A percentile compares a stretch with the other conserved stretches of the same genome.
These are phyloP conservation scores for Volucella zonaria DNA, from an alignment of 2,888 invertebrate genomes.

Conservation along the genomic window DNA sequence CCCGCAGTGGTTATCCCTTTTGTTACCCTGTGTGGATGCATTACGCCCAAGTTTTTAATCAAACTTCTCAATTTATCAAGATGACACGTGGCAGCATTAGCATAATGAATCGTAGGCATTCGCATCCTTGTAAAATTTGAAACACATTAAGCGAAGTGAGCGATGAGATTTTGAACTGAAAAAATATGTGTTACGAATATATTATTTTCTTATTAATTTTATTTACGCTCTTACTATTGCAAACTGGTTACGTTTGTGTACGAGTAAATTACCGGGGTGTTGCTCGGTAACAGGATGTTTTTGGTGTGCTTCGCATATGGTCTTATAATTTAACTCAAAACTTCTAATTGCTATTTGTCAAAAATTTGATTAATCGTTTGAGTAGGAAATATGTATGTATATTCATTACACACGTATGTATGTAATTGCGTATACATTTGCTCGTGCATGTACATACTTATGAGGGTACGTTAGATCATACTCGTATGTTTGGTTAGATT, in stretches of 20 bases:
- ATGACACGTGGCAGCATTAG: slow-evolving; percentile 76
- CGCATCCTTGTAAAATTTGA: slow-evolving; percentile 66
- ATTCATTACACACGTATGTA: background rate
- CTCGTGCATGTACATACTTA: no score
- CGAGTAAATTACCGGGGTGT: slow-evolving; percentile 48
- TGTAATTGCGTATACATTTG: background rate
- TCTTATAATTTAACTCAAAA: slow-evolving; percentile 2
- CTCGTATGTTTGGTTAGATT: background rate
- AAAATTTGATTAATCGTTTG: slow-evolving; percentile 52
- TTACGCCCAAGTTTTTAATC: slow-evolving; percentile 75
- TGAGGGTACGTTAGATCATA: no score
- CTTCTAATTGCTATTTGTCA: slow-evolving; percentile 52
- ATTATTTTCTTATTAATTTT: slow-evolving; percentile 40
- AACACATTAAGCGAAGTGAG: slow-evolving; percentile 65
- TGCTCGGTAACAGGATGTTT: slow-evolving; percentile 12
- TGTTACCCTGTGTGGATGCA: slow-evolving; percentile 62
- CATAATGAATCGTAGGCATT: slow-evolving; percentile 76
- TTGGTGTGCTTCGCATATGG: background rate
- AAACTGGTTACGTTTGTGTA: slow-evolving; percentile 20
- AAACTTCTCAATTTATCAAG: slow-evolving; percentile 77
- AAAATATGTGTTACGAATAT: background rate
- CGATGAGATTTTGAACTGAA: slow-evolving; percentile 61
- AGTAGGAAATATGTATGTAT: background rate
- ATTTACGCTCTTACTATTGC: slow-evolving; percentile 10
- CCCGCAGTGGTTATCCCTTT: slow-evolving; percentile 63